Evolutionary conservation across 1,140 invertebrate genomes (phyloP).

Genomic region (Tachypleus tridentatus): DNA sequence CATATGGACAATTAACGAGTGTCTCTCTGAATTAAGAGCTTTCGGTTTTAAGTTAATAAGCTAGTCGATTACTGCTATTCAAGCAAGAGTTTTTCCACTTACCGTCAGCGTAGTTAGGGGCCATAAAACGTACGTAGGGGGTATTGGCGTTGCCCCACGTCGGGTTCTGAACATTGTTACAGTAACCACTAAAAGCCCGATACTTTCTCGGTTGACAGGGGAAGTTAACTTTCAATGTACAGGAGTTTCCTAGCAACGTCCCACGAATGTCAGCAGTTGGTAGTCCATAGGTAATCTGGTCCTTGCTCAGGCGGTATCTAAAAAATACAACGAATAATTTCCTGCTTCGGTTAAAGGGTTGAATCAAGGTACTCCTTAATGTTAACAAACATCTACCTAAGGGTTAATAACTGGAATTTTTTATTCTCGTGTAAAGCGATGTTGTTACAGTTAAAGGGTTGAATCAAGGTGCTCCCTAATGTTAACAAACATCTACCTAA

Average conservation of each 20-base stretch:
- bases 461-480: no score
- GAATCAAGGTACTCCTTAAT: no score
- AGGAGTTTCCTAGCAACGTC: constrained; percentile 33
- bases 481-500: no score
- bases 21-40: no score
- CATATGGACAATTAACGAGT: no score
- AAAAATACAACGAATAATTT: not conserved
- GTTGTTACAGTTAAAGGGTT: no score
- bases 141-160: constrained; percentile 70
- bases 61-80: no score
- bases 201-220: constrained; percentile 41
- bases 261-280: constrained; percentile 37
- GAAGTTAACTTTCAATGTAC: constrained; percentile 38
- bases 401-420: no score
- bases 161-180: constrained; percentile 86
- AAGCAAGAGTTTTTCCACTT: constrained; percentile 26
- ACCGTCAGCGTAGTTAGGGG: constrained; percentile 72
- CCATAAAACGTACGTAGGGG: constrained; percentile 57
- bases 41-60: no score
- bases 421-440: no score
- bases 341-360: no score
- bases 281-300: constrained; percentile 39
- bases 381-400: no score
- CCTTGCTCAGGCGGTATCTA: constrained; percentile 35
- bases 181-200: constrained; percentile 74